Conservation (phyloP, 1,140 invertebrate species). For the Drosophila teissieri region DNA sequence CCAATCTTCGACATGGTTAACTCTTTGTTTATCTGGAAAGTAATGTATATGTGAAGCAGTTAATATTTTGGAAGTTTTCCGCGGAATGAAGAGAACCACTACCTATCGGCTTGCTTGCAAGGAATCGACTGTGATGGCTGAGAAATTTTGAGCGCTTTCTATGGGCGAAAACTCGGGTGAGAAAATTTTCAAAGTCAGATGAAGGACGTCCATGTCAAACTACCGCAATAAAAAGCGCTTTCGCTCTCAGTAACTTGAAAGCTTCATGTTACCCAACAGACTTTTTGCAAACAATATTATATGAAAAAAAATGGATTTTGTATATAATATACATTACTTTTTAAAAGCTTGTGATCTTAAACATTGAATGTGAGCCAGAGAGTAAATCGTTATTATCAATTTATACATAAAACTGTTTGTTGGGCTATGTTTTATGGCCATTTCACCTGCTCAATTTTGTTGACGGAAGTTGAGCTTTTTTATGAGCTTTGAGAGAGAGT, state of each 20-base stretch:
- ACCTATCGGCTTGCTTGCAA: constrained; percentile 73
- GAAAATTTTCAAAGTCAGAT: constrained; percentile 72
- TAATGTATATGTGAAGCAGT: constrained; percentile 10
- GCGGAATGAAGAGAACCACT: constrained; percentile 3
- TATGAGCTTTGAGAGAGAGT: neutral
- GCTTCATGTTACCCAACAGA: constrained; percentile 9
- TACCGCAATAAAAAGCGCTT: constrained; percentile 19
- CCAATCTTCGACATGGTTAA: constrained; percentile 89
- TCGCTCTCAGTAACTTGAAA: constrained; percentile 32
- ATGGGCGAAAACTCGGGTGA: constrained; percentile 41
- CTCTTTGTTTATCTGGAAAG: constrained; percentile 42
- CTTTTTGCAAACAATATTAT: neutral
- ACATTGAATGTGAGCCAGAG: too few relatives aligned
- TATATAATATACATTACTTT: too few relatives aligned
- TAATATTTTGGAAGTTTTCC: neutral
- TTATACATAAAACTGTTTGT: neutral
- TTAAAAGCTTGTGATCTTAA: neutral
- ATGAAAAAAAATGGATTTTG: neutral
- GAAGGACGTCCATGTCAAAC: constrained; percentile 71
- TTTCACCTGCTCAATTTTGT: constrained; percentile 4
- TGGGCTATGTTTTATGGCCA: neutral
- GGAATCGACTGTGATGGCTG: constrained; percentile 68
- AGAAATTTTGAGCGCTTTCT: constrained; percentile 47
- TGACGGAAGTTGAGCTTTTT: neutral
- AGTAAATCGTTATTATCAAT: neutral